Conservation (phyloP, 2,113 vertebrate genomes). For the Otus sunia region DNA sequence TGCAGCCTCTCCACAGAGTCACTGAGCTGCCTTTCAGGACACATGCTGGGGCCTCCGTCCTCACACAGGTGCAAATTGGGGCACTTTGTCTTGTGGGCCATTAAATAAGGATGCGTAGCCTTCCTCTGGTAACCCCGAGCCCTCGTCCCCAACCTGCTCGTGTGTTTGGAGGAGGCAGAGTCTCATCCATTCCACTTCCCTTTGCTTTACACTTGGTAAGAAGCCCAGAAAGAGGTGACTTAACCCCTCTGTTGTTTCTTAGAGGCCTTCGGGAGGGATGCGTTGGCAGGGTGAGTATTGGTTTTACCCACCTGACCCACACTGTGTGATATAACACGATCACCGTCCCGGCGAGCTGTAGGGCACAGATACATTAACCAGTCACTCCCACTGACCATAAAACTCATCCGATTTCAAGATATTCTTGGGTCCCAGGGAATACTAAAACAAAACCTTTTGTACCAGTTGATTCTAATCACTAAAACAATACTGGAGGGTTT, state of each 20-base stretch:
- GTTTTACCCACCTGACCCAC: background rate
- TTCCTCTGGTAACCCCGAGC: background rate
- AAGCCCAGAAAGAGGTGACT: background rate
- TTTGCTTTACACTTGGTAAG: fast-evolving
- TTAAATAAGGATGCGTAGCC: background rate
- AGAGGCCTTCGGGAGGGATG: background rate
- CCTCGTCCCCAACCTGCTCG: fast-evolving
- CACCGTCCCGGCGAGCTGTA: background rate
- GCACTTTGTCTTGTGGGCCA: fast-evolving
- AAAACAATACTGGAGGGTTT: fast-evolving
- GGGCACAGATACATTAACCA: slow-evolving; percentile 14
- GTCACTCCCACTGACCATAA: background rate
- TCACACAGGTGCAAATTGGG: fast-evolving
- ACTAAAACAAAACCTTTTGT: background rate
- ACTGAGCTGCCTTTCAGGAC: fast-evolving
- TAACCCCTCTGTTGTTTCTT: background rate
- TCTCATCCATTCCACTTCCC: background rate
- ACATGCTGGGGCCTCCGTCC: fast-evolving
- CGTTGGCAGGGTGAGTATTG: slow-evolving; percentile 23
- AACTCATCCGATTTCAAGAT: background rate
- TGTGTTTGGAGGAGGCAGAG: background rate
- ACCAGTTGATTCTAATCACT: background rate
- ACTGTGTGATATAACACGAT: slow-evolving; percentile 20
- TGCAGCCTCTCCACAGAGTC: too few species aligned
- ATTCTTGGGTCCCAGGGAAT: background rate